Base-by-base conservation (phyloP, 35 echinoderm and acorn worm species). In the Anneissia japonica region DNA sequence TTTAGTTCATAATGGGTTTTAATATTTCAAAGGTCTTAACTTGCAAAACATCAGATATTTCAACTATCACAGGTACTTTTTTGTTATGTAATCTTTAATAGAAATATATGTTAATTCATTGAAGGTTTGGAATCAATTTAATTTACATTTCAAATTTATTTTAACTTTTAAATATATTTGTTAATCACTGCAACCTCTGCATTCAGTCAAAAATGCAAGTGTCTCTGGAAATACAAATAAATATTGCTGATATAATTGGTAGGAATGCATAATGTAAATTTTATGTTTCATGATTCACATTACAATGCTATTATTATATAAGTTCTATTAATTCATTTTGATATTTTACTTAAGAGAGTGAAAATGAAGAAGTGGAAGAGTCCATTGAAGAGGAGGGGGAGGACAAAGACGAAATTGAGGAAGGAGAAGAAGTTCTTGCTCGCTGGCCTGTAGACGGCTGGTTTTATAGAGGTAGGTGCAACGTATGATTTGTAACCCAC, bases 401-500 rank as follows among this genome's bases (percentile, higher is more conserved):
- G 79, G 41, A 14, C 32, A 26, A 79, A 0, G 81, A 84, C 32
- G 36, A 32, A 82, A 13, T 89, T 28, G 26, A 39, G 9, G 82
- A 89, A 17, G 85, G 89, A 82, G 95, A 97, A 73, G 95, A 97
- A 51, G 95, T 93, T 32, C 76, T 97, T 12, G 95, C 91, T 0
- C 81, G 86, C 37, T 93, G 89, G 72, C 74, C 86, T 43, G 91
- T 91, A 17, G 85, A 93, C 84, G 95, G 92, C 13, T 97, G 95
- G 95, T 93, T 88, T 77, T 91, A 94, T 31, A 88, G 92, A 91
- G 95, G 95, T 97, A 77, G 74, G 82, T 45, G 4, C 21, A 10
- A 4, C 0, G 35, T 0, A 77, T 32, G 33, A 72, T 29, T 34
- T 55, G 33, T 30, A 14, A 19, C 10, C 40, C 10, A 19, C 12